Base-by-base conservation (phyloP, 2,888 invertebrate genomes). In the Zygothrica quintamaculata region DNA sequence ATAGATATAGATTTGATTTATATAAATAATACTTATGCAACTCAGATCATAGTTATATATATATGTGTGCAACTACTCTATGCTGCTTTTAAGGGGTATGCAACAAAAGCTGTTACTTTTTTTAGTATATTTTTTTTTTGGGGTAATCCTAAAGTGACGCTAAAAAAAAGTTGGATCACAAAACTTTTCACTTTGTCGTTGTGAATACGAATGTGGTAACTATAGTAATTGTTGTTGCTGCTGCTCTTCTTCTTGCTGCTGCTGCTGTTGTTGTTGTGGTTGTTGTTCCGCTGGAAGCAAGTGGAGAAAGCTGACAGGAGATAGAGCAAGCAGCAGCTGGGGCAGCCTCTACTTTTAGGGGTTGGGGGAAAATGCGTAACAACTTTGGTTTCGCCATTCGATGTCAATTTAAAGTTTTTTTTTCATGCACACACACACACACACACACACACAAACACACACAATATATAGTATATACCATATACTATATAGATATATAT, bases 391-490 rank as follows among this genome's bases (percentile, higher is more conserved):
- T 65, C 78, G 85, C 77, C 65, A 80, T 86, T 81, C 77, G 85
- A 79, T 84, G 80, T 86, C 80, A 86, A 81, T 81, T 81, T 81
- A 86, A 81, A 86, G 87, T 86, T 80, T 69, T 61, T 51, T 61
- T 52, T 62, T 59, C 59, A 66, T 59, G 59, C 55, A 47, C 65
- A 48, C 29, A n/a, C n/a, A n/a, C n/a, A n/a, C n/a, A n/a, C n/a
- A n/a, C n/a, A n/a, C n/a, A n/a, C n/a, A n/a, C n/a, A n/a, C n/a
- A n/a, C n/a, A n/a, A n/a, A n/a, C n/a, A n/a, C n/a, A n/a, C n/a
- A n/a, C n/a, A n/a, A n/a, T n/a, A n/a, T n/a, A n/a, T n/a, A n/a
- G n/a, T n/a, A n/a, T n/a, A n/a, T n/a, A n/a, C n/a, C n/a, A n/a
- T n/a, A n/a, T n/a, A n/a, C n/a, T n/a, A n/a, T n/a, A n/a, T n/a